Base-by-base conservation (phyloP, 2,113 vertebrate species). In the Lepidothrix coronata region DNA sequence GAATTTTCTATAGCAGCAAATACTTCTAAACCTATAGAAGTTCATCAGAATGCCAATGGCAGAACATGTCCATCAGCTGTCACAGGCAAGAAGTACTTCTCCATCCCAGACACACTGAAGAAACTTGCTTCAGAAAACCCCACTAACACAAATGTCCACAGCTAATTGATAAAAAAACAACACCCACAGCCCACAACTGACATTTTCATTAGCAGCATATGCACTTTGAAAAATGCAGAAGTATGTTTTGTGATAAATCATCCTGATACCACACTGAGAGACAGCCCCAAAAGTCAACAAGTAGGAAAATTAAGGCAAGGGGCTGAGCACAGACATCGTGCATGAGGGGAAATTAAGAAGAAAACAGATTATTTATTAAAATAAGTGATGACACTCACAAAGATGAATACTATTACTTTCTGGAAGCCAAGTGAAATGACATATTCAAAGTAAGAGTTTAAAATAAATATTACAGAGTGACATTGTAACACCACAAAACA, bases 331-430 rank as follows among this genome's bases (percentile, higher is more conserved):
- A 88, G 35, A 48, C 48, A 75, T 9, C 0, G 0, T 15, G 9
- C 35, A 83, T 20, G 33, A 83, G 17, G 51, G 35, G 35, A 84
- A 91, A 92, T n/a, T 35, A 55, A 31, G n/a, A 91, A 82, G 71
- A 91, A 77, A 96, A 77, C 11, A 62, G 51, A 91, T 72, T 88
- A 51, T 95, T 92, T 93, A 91, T 84, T 93, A 93, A 88, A 93
- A 33, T 65, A 90, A 95, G 51, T 46, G 79, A 68, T 87, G 80
- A 96, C 68, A 84, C 55, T 61, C 57, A 52, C 68, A 84, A 83
- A 92, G 90, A 93, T 61, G 79, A 96, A 91, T 46, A 71, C 28
- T 67, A 24, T 68, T 65, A 58, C 44, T 90, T 95, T 93, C 95
- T 95, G 79, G 55, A 96, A 94, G 61, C 28, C 83, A 92, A 96